Base-by-base conservation (phyloP, 2,888 invertebrate genomes). In the Hydrotaea diabolus region DNA sequence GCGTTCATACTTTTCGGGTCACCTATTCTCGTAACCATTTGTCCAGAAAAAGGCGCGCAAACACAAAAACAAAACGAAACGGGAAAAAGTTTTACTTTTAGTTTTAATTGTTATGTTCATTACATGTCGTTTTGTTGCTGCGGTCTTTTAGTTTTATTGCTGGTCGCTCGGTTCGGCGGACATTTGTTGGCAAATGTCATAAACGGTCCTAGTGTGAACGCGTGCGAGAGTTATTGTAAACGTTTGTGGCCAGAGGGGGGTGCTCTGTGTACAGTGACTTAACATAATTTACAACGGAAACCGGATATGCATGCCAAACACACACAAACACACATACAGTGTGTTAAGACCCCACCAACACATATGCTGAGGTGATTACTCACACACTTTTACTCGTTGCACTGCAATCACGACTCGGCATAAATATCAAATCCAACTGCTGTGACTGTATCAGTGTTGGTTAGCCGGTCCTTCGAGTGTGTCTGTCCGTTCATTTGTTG, bases 221-320 rank as follows among this genome's bases (percentile, higher is more conserved):
- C 3, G 31, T 7, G 31, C 31, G 31, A 31, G 31, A n/a, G n/a
- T n/a, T n/a, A n/a, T n/a, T n/a, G n/a, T n/a, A n/a, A n/a, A n/a
- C n/a, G n/a, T n/a, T n/a, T n/a, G n/a, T n/a, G n/a, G n/a, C n/a
- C n/a, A n/a, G n/a, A 23, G 21, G 23, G 8, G 64, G 39, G 4
- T n/a, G 23, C 17, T 26, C 19, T 55, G 43, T 77, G 64, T 2
- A 31, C 3, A 59, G 23, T 26, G 23, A 77, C 64, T 80, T 80
- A 74, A 49, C 71, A 71, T 77, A 83, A 80, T 83, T 77, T 71
- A n/a, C 23, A 75, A 74, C 83, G 83, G 83, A 84, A 74, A 80
- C 80, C 83, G 83, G 83, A 84, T 77, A 77, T 84, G 80, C 77
- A 79, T 62, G 46, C 39, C 59, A 79, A 81, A 75, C 78, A 81